Evolutionary conservation across 1,140 invertebrate species (phyloP).

Genomic region (Oryzaephilus surinamensis): DNA sequence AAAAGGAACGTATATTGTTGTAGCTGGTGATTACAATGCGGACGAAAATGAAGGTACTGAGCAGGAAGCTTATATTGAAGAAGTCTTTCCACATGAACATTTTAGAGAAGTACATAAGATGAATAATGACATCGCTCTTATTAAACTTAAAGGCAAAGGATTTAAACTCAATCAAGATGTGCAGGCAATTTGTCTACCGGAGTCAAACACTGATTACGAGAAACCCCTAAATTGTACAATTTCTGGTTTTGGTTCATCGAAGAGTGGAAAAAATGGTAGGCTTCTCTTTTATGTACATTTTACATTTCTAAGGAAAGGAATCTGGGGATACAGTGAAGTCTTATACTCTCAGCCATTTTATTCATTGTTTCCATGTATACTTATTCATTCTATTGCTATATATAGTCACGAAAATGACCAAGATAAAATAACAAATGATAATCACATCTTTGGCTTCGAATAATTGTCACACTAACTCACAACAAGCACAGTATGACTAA

Average conservation of each 20-base stretch:
- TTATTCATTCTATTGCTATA: too few species aligned
- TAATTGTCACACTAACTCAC: too few species aligned
- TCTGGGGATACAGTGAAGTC: too few species aligned
- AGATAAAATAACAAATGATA: too few species aligned
- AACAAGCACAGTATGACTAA: too few species aligned
- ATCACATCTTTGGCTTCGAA: too few species aligned
- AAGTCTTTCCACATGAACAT: slow-evolving; percentile 54
- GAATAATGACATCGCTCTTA: slow-evolving; percentile 66
- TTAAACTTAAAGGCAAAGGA: slow-evolving; percentile 53
- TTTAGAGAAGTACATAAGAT: slow-evolving; percentile 52
- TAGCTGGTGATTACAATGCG: slow-evolving; percentile 61
- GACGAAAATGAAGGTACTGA: slow-evolving; percentile 54
- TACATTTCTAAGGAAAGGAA: too few species aligned
- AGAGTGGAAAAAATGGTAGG: slow-evolving; percentile 47
- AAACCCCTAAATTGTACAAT: slow-evolving; percentile 59
- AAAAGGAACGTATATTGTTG: slow-evolving; percentile 53
- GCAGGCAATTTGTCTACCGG: slow-evolving; percentile 65
- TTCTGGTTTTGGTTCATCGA: slow-evolving; percentile 66
- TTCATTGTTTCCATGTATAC: too few species aligned
- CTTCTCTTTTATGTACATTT: too few species aligned
- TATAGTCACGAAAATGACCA: too few species aligned
- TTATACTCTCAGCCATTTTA: too few species aligned
- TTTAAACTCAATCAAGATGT: slow-evolving; percentile 56
- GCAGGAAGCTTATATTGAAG: slow-evolving; percentile 54
- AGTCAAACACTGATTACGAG: slow-evolving; percentile 39